These are phyloP conservation scores for Sardinella longiceps DNA, from an alignment of 2,797 vertebrate species.

Conservation along the genomic window DNA sequence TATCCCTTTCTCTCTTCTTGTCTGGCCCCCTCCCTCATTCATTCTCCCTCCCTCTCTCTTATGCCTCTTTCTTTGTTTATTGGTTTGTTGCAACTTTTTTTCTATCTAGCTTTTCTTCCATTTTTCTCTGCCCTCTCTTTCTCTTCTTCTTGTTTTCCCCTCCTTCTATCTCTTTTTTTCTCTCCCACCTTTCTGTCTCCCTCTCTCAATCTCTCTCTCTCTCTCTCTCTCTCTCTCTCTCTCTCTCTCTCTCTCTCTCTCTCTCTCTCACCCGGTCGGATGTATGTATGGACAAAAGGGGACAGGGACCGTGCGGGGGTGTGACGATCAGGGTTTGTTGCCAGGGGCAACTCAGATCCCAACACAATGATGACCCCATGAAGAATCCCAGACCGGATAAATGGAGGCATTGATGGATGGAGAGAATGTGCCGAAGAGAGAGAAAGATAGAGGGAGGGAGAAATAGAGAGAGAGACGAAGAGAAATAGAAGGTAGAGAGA, in stretches of 20 bases:
- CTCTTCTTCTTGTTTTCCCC: too few relatives aligned
- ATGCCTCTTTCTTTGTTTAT: not conserved
- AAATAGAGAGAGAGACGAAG: not conserved
- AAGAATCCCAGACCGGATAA: constrained; percentile 64
- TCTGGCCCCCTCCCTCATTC: not conserved
- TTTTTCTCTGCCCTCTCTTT: not conserved
- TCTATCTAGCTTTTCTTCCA: not conserved
- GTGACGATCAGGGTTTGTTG: constrained; percentile 63
- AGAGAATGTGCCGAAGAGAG: constrained; percentile 59
- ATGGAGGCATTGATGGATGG: constrained; percentile 69
- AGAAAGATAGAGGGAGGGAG: constrained; percentile 14
- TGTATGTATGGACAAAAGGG: constrained; percentile 61
- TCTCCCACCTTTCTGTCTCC: not conserved
- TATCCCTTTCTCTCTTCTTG: not conserved
- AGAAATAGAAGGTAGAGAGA: not conserved
- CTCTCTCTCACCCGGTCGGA: constrained; percentile 29
- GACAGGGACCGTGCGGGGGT: constrained; percentile 60
- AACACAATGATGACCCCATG: constrained; percentile 68
- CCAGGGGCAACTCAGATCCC: constrained; percentile 67
- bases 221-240: not conserved
- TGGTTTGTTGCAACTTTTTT: not conserved
- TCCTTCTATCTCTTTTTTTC: not conserved
- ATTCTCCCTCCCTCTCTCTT: not conserved
- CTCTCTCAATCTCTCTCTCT: not conserved
- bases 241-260: not conserved